Conservation (phyloP, 2,888 invertebrate species). For the Odontocolon sp. region DNA sequence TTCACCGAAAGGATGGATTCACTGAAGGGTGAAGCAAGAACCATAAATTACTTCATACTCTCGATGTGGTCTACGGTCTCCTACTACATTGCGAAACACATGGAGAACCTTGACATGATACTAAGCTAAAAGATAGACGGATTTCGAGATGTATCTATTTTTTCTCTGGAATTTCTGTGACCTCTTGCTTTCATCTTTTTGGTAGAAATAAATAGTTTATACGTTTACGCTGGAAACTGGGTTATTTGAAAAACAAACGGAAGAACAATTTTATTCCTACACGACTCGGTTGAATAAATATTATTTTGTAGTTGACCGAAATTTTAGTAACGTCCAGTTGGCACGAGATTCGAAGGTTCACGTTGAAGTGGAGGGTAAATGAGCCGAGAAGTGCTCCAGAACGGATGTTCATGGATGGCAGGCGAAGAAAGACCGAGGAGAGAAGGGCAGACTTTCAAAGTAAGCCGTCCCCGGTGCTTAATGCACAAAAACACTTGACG, state of each 20-base stretch:
- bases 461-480: no score
- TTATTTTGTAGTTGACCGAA: no score
- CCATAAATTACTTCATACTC: constrained; percentile 32
- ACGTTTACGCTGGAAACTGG: no score
- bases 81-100: not conserved
- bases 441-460: constrained; percentile 45
- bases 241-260: no score
- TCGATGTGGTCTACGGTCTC: constrained; percentile 9
- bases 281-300: no score
- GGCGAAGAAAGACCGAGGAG: not conserved
- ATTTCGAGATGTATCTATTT: not conserved
- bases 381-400: no score
- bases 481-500: constrained; percentile 41
- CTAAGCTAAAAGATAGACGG: constrained; percentile 2
- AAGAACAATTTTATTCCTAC: no score
- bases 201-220: no score
- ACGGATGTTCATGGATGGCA: not conserved
- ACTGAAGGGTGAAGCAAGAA: not conserved
- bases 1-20: not conserved
- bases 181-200: no score
- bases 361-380: not conserved
- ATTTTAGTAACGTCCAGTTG: no score
- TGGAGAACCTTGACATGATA: constrained; percentile 1
- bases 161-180: no score
- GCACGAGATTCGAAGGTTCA: no score